Conservation (phyloP, 1,140 invertebrate genomes). For the Nasonia longicornis region DNA sequence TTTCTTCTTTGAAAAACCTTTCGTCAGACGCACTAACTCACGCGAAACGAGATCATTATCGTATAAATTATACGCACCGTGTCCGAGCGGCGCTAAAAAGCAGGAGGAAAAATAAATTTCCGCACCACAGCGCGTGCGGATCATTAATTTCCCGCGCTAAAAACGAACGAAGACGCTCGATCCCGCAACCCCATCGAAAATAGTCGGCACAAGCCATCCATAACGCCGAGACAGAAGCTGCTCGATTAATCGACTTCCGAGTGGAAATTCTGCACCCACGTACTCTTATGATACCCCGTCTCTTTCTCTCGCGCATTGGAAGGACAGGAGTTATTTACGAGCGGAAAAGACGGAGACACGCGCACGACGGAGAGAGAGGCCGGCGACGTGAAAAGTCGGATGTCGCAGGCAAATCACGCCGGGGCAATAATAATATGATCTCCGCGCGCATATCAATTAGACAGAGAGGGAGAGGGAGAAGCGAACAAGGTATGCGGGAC, state of each 20-base stretch:
- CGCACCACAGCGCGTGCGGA: too few species aligned
- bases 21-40: neutral
- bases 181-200: too few species aligned
- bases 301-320: neutral
- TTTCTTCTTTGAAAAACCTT: neutral
- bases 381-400: neutral
- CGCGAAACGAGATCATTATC: too few species aligned
- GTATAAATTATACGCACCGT: too few species aligned
- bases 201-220: neutral
- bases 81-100: too few species aligned
- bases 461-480: neutral
- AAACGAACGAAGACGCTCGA: too few species aligned
- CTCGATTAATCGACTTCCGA: neutral
- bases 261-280: neutral
- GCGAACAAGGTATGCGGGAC: neutral
- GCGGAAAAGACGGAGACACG: neutral
- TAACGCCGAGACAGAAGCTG: neutral
- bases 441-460: slow-evolving; percentile 29
- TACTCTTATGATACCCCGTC: neutral
- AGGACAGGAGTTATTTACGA: neutral
- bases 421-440: slow-evolving; percentile 25
- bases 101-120: too few species aligned
- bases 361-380: neutral
- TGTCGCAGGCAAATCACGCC: slow-evolving; percentile 18
- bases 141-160: too few species aligned